Evolutionary conservation across 1,140 invertebrate species (phyloP).

Genomic region (Drosophila takahashii): DNA sequence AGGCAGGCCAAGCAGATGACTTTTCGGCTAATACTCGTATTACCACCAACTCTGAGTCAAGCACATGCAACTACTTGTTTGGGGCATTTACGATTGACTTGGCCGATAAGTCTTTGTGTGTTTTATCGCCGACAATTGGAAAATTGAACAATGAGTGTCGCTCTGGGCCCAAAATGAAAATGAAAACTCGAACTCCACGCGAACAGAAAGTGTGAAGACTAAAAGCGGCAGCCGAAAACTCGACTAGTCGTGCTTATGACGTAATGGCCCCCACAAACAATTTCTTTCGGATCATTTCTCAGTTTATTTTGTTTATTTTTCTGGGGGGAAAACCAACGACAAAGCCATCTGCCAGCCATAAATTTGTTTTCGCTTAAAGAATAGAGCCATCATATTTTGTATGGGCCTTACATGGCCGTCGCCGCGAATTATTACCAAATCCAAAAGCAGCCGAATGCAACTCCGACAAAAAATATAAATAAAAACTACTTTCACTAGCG

Average conservation of each 20-base stretch:
- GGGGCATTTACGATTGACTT: slow-evolving; percentile 61
- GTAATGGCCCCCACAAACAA: slow-evolving; percentile 36
- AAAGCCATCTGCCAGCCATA: slow-evolving; percentile 33
- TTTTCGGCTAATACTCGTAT: slow-evolving; percentile 32
- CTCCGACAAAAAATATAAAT: slow-evolving; percentile 1
- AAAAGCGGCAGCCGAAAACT: slow-evolving; percentile 25
- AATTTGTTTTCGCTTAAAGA: slow-evolving; percentile 53
- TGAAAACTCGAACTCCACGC: slow-evolving; percentile 19
- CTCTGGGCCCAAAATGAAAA: slow-evolving; percentile 5
- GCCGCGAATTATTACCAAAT: slow-evolving; percentile 37
- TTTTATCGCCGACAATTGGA: slow-evolving; percentile 75
- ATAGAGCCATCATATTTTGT: slow-evolving; percentile 58
- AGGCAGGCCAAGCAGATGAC: slow-evolving; percentile 42
- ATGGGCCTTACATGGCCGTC: slow-evolving; percentile 30
- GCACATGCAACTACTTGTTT: slow-evolving; percentile 68
- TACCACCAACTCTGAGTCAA: slow-evolving; percentile 26
- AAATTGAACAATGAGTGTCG: slow-evolving; percentile 76
- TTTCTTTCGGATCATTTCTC: slow-evolving; percentile 38
- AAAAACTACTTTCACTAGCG: slow-evolving; percentile 59
- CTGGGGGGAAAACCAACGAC: background rate
- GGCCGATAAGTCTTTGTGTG: slow-evolving; percentile 68
- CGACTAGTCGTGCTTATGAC: slow-evolving; percentile 40
- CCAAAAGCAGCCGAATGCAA: slow-evolving; percentile 20
- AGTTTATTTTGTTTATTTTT: slow-evolving; percentile 17
- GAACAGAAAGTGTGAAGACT: slow-evolving; percentile 55